Percentiles rank a stretch among this genome's conserved stretches.
phyloP scores from a whole-genome alignment of 2,113 vertebrate genomes.

The Pollimyrus isidori region DNA sequence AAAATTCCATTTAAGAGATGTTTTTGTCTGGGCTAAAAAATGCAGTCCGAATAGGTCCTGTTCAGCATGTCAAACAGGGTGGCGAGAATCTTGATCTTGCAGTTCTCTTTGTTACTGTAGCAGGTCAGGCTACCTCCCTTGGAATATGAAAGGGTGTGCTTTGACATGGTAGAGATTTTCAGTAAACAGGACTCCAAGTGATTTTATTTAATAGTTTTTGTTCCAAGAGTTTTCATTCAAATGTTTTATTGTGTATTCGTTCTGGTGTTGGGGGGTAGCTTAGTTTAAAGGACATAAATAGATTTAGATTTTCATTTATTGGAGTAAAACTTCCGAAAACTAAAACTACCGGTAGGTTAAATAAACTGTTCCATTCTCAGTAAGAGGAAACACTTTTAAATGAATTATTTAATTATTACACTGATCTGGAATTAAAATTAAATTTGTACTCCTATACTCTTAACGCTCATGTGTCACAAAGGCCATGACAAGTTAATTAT shows the following conservation, averaged over 20 bases:
- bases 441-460: background rate
- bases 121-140: background rate
- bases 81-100: background rate
- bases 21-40: background rate
- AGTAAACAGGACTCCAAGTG: background rate
- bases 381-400: background rate
- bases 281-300: background rate
- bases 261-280: background rate
- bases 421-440: background rate
- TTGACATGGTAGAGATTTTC: background rate
- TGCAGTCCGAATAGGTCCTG: background rate
- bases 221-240: background rate
- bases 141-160: background rate
- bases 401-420: background rate
- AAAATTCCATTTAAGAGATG: background rate
- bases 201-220: background rate
- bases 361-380: background rate
- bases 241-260: background rate
- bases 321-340: background rate
- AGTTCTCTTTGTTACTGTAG: background rate
- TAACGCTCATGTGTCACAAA: background rate
- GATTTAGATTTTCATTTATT: background rate
- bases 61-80: conserved; percentile 5
- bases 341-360: background rate
- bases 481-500: background rate